phyloP scores from a whole-genome alignment of 2,797 vertebrate species.

The Cuniculus paca region DNA sequence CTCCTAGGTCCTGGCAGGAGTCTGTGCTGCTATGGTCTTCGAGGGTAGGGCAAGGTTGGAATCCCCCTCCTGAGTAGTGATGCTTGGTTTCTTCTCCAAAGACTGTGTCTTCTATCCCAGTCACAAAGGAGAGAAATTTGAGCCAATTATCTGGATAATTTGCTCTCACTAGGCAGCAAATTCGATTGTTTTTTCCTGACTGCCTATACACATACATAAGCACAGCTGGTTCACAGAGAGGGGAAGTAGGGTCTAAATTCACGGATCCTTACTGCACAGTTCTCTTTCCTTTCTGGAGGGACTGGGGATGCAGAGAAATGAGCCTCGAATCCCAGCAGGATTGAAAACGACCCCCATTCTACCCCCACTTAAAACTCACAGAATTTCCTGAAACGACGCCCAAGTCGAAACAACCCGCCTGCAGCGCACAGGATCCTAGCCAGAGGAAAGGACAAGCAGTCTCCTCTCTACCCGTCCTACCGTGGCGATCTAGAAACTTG shows the following conservation, averaged over 20 bases:
- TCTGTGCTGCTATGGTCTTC: neutral
- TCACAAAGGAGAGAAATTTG: conserved; percentile 65
- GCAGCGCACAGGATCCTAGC: neutral
- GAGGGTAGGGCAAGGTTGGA: neutral
- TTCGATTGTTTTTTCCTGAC: conserved; percentile 62
- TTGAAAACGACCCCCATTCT: neutral
- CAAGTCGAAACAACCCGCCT: conserved; percentile 60
- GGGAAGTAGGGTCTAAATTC: conserved; percentile 34
- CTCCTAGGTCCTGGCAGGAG: neutral
- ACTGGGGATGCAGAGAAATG: neutral
- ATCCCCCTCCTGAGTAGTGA: conserved; percentile 34
- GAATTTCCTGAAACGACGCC: neutral
- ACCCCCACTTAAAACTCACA: neutral
- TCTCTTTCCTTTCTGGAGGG: neutral
- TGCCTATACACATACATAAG: conserved; percentile 21
- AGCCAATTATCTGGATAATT: conserved; percentile 81
- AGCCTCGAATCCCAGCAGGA: neutral
- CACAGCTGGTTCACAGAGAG: conserved; percentile 29
- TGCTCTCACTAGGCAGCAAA: conserved; percentile 77
- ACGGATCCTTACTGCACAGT: neutral
- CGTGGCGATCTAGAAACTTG: neutral
- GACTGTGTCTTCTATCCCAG: conserved; percentile 11
- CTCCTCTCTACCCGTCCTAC: accelerated
- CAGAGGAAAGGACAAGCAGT: neutral
- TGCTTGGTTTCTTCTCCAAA: conserved; percentile 49